Percentiles rank a stretch among this genome's conserved stretches.
Conservation (phyloP, 2,888 invertebrate species). For the Perithous albicinctus region DNA sequence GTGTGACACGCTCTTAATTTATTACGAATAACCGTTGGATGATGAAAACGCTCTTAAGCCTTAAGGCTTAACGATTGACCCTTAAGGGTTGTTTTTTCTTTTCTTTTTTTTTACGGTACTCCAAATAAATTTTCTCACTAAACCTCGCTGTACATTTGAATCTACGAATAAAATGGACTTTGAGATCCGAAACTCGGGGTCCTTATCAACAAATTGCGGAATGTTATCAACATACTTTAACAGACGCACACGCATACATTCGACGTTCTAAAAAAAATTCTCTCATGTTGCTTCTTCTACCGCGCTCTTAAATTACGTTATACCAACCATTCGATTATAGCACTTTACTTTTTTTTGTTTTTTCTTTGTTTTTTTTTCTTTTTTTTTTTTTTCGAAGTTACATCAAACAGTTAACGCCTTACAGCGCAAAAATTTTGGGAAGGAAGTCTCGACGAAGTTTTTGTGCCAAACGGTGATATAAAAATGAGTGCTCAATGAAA, state of each 20-base stretch:
- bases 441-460: background rate
- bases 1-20: conserved; percentile 20
- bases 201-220: conserved; percentile 50
- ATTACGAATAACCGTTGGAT: conserved; percentile 66
- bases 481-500: too few species aligned
- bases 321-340: conserved; percentile 39
- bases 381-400: conserved; percentile 22
- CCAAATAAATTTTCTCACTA: conserved; percentile 38
- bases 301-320: conserved; percentile 37
- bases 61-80: too few species aligned
- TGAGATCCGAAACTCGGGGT: conserved; percentile 13
- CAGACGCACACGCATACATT: conserved; percentile 33
- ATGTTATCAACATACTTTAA: conserved; percentile 32
- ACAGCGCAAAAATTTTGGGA: conserved; percentile 25
- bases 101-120: too few species aligned
- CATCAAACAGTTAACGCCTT: conserved; percentile 35
- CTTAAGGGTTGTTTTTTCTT: too few species aligned
- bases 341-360: too few species aligned
- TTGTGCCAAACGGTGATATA: conserved; percentile 24
- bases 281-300: background rate
- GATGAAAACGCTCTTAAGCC: conserved; percentile 57
- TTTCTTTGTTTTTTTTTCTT: too few species aligned
- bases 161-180: conserved; percentile 39
- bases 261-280: conserved; percentile 20
- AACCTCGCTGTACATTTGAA: conserved; percentile 45